Base-by-base conservation (phyloP, 2,888 invertebrate species). In the Leptothorax acervorum region DNA sequence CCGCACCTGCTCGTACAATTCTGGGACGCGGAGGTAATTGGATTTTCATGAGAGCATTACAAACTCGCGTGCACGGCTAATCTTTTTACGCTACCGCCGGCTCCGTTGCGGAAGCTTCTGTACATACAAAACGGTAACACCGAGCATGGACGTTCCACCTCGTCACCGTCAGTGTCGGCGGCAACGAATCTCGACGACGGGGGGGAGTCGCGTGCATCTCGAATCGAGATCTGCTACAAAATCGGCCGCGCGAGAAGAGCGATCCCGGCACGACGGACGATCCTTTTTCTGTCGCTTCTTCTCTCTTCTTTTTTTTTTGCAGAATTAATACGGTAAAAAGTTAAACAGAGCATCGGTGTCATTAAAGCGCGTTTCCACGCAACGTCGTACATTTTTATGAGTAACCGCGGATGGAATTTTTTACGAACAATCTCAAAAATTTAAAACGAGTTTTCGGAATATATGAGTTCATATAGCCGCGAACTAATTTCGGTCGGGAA, bases 61-160 rank as follows among this genome's bases (percentile, higher is more conserved):
- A 81, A 78, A 66, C 82, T 70, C 62, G 79, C 82, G 84, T 78
- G 86, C 53, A 76, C 79, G 70, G 83, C 65, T 90, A 87, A 90
- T 89, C 90, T 83, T 88, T 86, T 89, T 90, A 86, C 76, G 82
- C 28, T 76, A 76, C 42, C 71, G 65, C 63, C 82, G 35, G 76
- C 82, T 85, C 82, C 82, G 63, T 81, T 53, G 66, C 63, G 81
- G 55, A 51, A 76, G 63, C 62, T 68, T 53, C 57, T 65, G 68
- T 75, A 45, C 35, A 35, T 53, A 63, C 57, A 66, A 66, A 83
- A 82, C 63, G 71, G 57, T 78, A 66, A 66, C 66, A 28, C 66
- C 53, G 63, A 57, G 48, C 62, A 57, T 68, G 74, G 62, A 63
- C 55, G 70, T 55, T 55, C 66, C 42, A 62, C 18, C 78, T 68